phyloP scores from a whole-genome alignment of 2,888 invertebrate genomes.

The Byasa hedistus region DNA sequence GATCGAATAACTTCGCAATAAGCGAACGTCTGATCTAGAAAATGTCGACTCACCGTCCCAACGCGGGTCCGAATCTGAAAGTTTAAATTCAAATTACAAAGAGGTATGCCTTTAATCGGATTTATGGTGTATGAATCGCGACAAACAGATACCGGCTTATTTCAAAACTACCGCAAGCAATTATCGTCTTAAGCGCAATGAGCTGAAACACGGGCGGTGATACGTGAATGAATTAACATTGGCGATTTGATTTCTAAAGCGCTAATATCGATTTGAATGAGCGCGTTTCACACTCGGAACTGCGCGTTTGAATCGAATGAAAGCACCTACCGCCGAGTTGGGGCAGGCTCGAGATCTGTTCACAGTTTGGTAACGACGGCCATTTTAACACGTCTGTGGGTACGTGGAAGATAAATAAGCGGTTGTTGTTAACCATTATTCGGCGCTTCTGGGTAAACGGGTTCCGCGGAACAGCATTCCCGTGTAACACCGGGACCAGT shows the following conservation, averaged over 20 bases:
- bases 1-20: no score
- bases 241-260: constrained; percentile 23
- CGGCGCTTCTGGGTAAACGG: constrained; percentile 9
- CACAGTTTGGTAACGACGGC: neutral
- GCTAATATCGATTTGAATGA: constrained; percentile 30
- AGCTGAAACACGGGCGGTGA: neutral
- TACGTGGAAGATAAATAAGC: constrained; percentile 1
- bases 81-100: constrained; percentile 49
- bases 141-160: constrained; percentile 21
- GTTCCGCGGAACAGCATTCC: constrained; percentile 15
- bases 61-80: constrained; percentile 34
- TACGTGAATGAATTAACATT: constrained; percentile 8
- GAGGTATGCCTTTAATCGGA: constrained; percentile 42
- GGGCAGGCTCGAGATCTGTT: constrained; percentile 2
- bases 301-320: constrained; percentile 25
- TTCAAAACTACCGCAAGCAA: neutral
- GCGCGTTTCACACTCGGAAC: constrained; percentile 31
- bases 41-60: constrained; percentile 36
- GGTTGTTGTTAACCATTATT: constrained; percentile 10
- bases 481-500: constrained; percentile 11
- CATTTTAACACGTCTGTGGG: constrained; percentile 9
- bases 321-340: constrained; percentile 22
- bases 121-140: constrained; percentile 31
- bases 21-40: constrained; percentile 14
- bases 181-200: neutral